Base-by-base conservation (phyloP, 2,888 invertebrate genomes). In the Notocelia uddmanniana region DNA sequence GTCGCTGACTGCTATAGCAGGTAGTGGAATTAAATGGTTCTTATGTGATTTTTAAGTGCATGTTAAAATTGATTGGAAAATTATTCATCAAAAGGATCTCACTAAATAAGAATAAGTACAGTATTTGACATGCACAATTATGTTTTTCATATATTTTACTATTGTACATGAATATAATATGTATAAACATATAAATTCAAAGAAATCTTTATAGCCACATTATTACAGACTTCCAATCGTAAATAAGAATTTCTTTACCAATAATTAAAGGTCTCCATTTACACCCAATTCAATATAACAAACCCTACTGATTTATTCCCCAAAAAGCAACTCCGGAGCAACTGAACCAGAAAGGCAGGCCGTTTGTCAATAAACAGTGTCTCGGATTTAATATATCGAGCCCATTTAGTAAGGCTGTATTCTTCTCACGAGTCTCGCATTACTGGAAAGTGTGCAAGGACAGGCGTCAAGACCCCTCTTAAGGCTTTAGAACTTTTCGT, bases 341-440 rank as follows among this genome's bases (percentile, higher is more conserved):
- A 68, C 63, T 70, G 60, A 70, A 73, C 69, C 64, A 62, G 73
- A 69, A 68, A 68, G 67, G 64, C 68, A 77, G 78, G 78, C 72
- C 78, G 55, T 69, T 66, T 78, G 76, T 75, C 79, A 78, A 81
- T 80, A 79, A 79, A 81, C 75, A 76, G 73, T 76, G 77, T 74
- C 77, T 77, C 41, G 72, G 75, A 75, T 75, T 75, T 75, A 75
- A 74, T 75, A 77, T 79, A 77, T 79, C 77, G 78, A 76, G 74
- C 76, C 76, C 79, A 80, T 80, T 82, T 77, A 78, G 79, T 59
- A 73, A 72, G 77, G 76, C 78, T 80, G 81, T 82, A 86, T 86
- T 86, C 85, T 80, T 84, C 85, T 81, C 86, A 86, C 85, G 86
- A 85, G 85, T 83, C 83, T 84, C 79, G 76, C 79, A 80, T 84